Evolutionary conservation across 2,888 invertebrate species (phyloP).

Genomic region (Folsomia candida): DNA sequence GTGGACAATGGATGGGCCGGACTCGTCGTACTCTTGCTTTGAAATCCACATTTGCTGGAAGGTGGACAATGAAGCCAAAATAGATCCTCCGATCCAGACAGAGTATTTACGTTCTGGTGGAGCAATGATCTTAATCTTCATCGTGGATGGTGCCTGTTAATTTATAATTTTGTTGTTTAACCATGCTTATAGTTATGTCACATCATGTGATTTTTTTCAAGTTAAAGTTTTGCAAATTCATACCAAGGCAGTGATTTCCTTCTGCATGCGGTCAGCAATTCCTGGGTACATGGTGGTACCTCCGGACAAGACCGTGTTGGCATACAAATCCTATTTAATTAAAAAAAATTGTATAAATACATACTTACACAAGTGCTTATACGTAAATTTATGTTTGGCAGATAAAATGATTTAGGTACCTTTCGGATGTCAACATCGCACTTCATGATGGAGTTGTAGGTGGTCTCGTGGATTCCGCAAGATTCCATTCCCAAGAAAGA

Average conservation of each 20-base stretch:
- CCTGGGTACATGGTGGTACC: constrained; percentile 50
- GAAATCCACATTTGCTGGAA: constrained; percentile 50
- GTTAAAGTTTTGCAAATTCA: no score
- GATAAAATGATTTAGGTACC: no score
- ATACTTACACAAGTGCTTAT: no score
- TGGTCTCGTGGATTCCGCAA: constrained; percentile 61
- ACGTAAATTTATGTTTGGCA: background rate
- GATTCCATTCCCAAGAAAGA: constrained; percentile 52
- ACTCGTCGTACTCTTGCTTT: constrained; percentile 45
- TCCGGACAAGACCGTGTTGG: constrained; percentile 43
- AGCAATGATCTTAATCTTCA: constrained; percentile 44
- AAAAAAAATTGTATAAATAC: background rate
- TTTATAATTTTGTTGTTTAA: no score
- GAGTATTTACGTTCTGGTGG: constrained; percentile 49
- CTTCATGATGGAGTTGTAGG: constrained; percentile 53
- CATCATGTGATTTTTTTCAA: no score
- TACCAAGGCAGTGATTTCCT: constrained; percentile 42
- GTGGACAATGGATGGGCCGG: constrained; percentile 48
- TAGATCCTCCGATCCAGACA: constrained; percentile 50
- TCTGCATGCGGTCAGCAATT: constrained; percentile 45
- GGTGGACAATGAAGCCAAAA: constrained; percentile 46
- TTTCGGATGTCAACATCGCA: constrained; percentile 49
- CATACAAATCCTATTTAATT: constrained; percentile 40
- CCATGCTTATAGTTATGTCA: no score
- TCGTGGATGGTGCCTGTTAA: constrained; percentile 6